Conservation (phyloP, 2,113 vertebrate genomes). For the Podocnemis expansa region DNA sequence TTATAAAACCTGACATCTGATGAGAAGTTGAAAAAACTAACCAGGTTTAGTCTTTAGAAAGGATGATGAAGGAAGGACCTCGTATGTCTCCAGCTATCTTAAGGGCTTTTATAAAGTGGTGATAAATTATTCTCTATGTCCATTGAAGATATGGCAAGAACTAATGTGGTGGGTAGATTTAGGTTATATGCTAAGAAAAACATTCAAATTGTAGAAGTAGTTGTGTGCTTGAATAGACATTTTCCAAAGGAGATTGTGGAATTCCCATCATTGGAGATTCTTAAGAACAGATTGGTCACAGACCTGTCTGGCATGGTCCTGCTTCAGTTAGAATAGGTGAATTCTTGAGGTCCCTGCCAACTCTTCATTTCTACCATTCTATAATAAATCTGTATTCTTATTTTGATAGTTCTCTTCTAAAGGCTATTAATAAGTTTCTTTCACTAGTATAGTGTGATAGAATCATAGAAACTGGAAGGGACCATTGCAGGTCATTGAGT, state of each 20-base stretch:
- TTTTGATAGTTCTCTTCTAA: background rate
- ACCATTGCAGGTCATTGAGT: too few relatives aligned
- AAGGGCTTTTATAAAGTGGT: background rate
- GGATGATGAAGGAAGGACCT: too few relatives aligned
- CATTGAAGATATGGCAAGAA: too few relatives aligned
- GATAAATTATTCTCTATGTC: too few relatives aligned
- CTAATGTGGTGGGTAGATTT: background rate
- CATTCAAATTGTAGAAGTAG: background rate
- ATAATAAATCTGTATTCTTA: background rate
- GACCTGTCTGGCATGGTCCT: background rate
- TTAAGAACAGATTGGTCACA: background rate
- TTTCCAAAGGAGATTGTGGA: background rate
- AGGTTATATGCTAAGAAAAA: background rate
- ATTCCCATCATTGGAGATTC: background rate
- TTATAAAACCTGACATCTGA: too few relatives aligned
- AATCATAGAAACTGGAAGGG: too few relatives aligned
- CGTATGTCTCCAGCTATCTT: background rate
- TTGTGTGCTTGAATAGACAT: background rate
- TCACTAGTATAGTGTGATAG: background rate
- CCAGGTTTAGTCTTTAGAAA: too few relatives aligned
- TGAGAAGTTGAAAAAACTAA: too few relatives aligned
- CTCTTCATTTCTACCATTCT: background rate
- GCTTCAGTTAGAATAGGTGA: background rate
- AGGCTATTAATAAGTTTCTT: background rate
- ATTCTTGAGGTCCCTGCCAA: too few relatives aligned